Percentiles rank a stretch among this genome's conserved stretches.
Conservation (phyloP, 1,140 invertebrate species). For the Drosophila seguyi region DNA sequence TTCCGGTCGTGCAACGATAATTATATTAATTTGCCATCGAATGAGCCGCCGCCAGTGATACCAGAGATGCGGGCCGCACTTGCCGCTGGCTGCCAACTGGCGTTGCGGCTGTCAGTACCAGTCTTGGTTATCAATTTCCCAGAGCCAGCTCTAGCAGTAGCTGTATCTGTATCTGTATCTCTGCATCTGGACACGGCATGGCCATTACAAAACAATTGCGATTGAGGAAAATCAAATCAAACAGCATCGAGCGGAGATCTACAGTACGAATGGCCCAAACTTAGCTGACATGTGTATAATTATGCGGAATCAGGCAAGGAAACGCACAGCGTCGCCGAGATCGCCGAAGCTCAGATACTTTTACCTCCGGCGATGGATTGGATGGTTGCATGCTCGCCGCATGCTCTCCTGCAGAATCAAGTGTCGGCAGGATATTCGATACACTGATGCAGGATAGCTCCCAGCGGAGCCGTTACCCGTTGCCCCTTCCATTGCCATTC, state of each 20-base stretch:
- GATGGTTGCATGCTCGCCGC: background rate
- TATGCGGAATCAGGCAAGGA: constrained; percentile 51
- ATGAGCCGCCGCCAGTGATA: constrained; percentile 64
- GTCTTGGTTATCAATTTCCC: constrained; percentile 73
- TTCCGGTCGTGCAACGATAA: constrained; percentile 83
- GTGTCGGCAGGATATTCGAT: constrained; percentile 75
- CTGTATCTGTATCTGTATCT: background rate
- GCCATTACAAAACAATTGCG: constrained; percentile 81
- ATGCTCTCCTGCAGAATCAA: constrained; percentile 20
- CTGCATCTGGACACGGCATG: constrained; percentile 38
- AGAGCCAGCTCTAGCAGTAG: constrained; percentile 10
- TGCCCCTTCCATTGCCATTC: background rate
- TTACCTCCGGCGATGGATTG: constrained; percentile 30
- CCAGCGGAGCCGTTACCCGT: background rate
- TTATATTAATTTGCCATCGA: constrained; percentile 84
- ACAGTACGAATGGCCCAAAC: constrained; percentile 43
- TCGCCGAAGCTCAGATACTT: constrained; percentile 36
- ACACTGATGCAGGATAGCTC: constrained; percentile 62
- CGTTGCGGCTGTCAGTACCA: constrained; percentile 41
- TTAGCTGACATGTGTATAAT: constrained; percentile 75
- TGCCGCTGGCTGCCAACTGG: constrained; percentile 21
- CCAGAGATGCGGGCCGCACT: constrained; percentile 32
- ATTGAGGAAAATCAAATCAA: constrained; percentile 77
- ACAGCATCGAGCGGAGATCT: constrained; percentile 1
- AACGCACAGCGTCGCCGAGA: constrained; percentile 1